phyloP scores from a whole-genome alignment of 2,113 vertebrate species.

The Hypomesus transpacificus region DNA sequence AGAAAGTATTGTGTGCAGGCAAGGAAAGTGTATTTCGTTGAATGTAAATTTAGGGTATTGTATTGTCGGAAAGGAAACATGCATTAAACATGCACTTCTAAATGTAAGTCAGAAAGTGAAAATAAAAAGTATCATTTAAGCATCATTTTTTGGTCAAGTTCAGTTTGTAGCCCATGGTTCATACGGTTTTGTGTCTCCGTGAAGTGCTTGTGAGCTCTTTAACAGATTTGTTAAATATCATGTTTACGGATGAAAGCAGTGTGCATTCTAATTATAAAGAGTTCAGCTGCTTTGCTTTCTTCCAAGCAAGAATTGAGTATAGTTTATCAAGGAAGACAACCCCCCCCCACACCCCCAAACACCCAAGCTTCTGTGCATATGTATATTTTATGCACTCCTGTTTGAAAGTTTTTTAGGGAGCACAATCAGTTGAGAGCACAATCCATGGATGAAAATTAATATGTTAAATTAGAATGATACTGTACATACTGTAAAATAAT shows the following conservation, averaged over 20 bases:
- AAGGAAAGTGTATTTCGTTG: conserved; percentile 34
- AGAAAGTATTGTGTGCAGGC: neutral
- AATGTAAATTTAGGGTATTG: conserved; percentile 61
- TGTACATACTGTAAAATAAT: conserved; percentile 72
- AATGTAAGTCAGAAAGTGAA: conserved; percentile 39
- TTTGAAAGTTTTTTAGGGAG: conserved; percentile 31
- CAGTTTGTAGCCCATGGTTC: conserved; percentile 12
- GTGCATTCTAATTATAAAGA: neutral
- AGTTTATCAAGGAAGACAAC: neutral
- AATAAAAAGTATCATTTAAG: conserved; percentile 43
- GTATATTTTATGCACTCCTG: conserved; percentile 49
- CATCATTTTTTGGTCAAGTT: conserved; percentile 32
- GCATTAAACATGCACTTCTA: conserved; percentile 44
- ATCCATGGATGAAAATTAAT: conserved; percentile 49
- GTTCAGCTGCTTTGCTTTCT: conserved; percentile 2
- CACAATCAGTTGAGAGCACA: conserved; percentile 40
- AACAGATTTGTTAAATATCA: conserved; percentile 11
- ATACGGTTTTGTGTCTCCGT: neutral
- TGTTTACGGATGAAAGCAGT: neutral
- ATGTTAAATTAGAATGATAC: conserved; percentile 64
- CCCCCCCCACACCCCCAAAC: neutral
- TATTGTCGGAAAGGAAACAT: conserved; percentile 41
- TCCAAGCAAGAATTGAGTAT: neutral
- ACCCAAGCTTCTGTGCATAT: conserved; percentile 36
- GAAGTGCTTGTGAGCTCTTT: neutral